Evolutionary conservation across 2,888 invertebrate genomes (phyloP).

Genomic region (Agonopterix alstromeriana): DNA sequence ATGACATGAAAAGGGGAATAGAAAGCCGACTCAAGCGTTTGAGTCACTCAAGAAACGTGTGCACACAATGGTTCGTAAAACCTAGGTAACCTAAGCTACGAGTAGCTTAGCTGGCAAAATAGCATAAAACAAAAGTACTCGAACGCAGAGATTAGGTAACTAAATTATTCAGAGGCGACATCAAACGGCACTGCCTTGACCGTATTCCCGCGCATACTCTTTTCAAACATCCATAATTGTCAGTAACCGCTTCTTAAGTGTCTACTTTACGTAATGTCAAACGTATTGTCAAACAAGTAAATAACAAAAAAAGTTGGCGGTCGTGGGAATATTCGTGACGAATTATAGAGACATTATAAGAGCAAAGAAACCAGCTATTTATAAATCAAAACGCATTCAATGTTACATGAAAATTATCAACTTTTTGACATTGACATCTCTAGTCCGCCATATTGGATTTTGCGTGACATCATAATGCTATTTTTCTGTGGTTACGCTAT

Average conservation of each 20-base stretch:
- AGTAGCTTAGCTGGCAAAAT: neutral
- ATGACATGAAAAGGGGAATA: too few relatives aligned
- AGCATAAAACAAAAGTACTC: neutral
- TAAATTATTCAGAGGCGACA: conserved; percentile 1
- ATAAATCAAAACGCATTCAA: too few relatives aligned
- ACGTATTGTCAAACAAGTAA: neutral
- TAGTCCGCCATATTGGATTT: too few relatives aligned
- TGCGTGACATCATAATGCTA: too few relatives aligned
- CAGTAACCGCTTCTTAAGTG: conserved; percentile 5
- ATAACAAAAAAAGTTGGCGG: too few relatives aligned
- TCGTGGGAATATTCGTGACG: too few relatives aligned
- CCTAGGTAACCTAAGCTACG: conserved; percentile 1
- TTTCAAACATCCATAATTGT: conserved; percentile 33
- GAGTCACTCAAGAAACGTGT: conserved; percentile 6
- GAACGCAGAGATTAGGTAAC: neutral
- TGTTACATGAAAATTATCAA: too few relatives aligned
- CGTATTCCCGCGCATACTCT: conserved; percentile 24
- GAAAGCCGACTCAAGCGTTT: too few relatives aligned
- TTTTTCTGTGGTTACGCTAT: too few relatives aligned
- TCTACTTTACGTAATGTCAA: conserved; percentile 20
- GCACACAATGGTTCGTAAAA: conserved; percentile 13
- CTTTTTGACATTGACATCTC: too few relatives aligned
- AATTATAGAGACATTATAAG: too few relatives aligned
- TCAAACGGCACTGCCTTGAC: conserved; percentile 28
- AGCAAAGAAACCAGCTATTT: too few relatives aligned